Evolutionary conservation across 2,113 vertebrate species (phyloP).

Genomic region (Pitta sordida): DNA sequence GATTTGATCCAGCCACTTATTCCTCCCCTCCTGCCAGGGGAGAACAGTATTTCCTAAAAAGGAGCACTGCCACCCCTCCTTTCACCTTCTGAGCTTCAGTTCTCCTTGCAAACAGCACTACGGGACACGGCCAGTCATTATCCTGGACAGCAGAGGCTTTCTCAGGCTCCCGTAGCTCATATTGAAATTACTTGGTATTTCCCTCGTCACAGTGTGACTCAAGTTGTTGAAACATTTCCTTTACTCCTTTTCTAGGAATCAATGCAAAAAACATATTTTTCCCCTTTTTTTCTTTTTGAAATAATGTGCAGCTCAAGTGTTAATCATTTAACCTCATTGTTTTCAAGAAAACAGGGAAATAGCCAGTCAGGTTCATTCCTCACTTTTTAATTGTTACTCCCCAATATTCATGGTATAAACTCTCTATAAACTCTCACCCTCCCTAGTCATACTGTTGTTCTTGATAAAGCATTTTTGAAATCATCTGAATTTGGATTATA

Average conservation of each 20-base stretch:
- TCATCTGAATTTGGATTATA: not conserved
- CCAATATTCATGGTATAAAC: accelerated
- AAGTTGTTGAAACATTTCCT: not conserved
- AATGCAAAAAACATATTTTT: accelerated
- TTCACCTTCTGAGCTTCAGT: not conserved
- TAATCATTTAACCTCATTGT: not conserved
- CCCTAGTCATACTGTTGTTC: not conserved
- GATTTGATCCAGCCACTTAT: accelerated
- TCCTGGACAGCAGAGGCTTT: not conserved
- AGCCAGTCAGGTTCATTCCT: not conserved
- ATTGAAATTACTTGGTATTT: not conserved
- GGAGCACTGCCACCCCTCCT: accelerated
- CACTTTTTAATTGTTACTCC: not conserved
- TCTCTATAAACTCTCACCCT: not conserved
- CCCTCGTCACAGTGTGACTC: not conserved
- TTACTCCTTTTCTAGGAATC: not conserved
- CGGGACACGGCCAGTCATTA: accelerated
- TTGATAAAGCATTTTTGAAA: not conserved
- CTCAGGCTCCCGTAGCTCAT: not conserved
- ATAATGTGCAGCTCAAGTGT: accelerated
- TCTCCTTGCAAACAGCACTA: not conserved
- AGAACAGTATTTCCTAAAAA: not conserved
- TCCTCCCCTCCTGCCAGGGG: not conserved
- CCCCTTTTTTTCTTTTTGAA: not conserved
- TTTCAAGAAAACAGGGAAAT: not conserved